A percentile compares a stretch with the other conserved stretches of the same genome.
Conservation (phyloP, 1,140 invertebrate genomes). For the Polypedilum vanderplanki region DNA sequence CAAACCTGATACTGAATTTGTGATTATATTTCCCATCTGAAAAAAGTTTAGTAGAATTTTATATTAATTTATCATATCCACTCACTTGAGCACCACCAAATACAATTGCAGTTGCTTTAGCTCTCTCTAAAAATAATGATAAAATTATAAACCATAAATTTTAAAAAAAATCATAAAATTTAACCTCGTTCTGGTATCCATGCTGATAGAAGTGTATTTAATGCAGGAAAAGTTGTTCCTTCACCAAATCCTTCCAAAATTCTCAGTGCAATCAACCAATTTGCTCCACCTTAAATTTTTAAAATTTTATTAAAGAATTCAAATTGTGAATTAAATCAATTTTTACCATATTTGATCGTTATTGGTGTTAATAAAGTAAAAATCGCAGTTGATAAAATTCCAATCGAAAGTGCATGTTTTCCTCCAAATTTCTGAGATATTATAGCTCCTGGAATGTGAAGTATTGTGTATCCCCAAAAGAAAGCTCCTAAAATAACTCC, state of each 20-base stretch:
- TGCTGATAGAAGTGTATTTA: conserved; percentile 63
- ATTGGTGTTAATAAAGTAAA: conserved; percentile 64
- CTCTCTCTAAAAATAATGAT: conserved; percentile 48
- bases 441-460: conserved; percentile 54
- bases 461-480: conserved; percentile 54
- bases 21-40: conserved; percentile 1
- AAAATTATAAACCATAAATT: not conserved
- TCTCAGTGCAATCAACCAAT: conserved; percentile 55
- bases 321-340: not conserved
- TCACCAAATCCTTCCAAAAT: conserved; percentile 63
- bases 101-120: conserved; percentile 60
- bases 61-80: conserved; percentile 29
- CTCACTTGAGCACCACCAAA: conserved; percentile 54
- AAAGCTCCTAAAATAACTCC: conserved; percentile 54
- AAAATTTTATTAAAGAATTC: not conserved
- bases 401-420: conserved; percentile 65
- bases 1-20: not conserved
- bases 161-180: not conserved
- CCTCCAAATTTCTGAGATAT: conserved; percentile 62
- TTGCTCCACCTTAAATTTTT: conserved; percentile 47
- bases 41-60: not conserved
- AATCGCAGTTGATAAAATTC: conserved; percentile 63
- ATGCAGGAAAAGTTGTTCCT: conserved; percentile 69
- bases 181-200: conserved; percentile 57
- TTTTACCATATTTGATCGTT: conserved; percentile 47